Conservation (phyloP, 2,888 invertebrate species). For the Limulus polyphemus region DNA sequence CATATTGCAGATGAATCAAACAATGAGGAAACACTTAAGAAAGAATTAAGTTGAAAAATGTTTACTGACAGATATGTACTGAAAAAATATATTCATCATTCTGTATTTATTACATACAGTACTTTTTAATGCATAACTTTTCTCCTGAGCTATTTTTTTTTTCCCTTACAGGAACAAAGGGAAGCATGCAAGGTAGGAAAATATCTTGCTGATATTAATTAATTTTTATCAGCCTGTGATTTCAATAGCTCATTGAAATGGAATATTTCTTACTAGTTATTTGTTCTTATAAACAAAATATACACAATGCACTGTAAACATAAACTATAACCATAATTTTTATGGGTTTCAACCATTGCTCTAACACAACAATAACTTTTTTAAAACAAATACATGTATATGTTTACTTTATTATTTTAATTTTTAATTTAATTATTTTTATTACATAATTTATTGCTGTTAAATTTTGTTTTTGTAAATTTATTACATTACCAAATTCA, state of each 20-base stretch:
- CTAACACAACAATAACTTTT: too few species aligned
- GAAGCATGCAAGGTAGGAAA: conserved; percentile 73
- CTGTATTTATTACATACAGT: neutral
- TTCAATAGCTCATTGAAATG: neutral
- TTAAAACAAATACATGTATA: too few species aligned
- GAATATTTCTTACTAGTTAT: neutral
- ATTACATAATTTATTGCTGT: too few species aligned
- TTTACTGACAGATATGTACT: too few species aligned
- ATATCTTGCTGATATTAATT: neutral
- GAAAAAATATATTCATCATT: too few species aligned
- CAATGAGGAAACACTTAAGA: too few species aligned
- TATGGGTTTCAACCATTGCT: too few species aligned
- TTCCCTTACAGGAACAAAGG: conserved; percentile 24
- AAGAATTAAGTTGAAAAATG: too few species aligned
- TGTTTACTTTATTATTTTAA: too few species aligned
- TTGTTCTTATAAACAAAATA: neutral
- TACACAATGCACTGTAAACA: neutral
- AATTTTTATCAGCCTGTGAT: neutral
- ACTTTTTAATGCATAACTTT: neutral
- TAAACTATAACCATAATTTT: too few species aligned
- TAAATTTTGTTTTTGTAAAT: neutral
- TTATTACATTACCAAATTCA: neutral
- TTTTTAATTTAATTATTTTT: neutral
- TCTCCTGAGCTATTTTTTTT: neutral
- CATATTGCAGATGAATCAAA: too few species aligned